Percentiles rank a stretch among this genome's conserved stretches.
phyloP scores from a whole-genome alignment of 1,140 invertebrate species.

The Phymorhynchus buccinoides region DNA sequence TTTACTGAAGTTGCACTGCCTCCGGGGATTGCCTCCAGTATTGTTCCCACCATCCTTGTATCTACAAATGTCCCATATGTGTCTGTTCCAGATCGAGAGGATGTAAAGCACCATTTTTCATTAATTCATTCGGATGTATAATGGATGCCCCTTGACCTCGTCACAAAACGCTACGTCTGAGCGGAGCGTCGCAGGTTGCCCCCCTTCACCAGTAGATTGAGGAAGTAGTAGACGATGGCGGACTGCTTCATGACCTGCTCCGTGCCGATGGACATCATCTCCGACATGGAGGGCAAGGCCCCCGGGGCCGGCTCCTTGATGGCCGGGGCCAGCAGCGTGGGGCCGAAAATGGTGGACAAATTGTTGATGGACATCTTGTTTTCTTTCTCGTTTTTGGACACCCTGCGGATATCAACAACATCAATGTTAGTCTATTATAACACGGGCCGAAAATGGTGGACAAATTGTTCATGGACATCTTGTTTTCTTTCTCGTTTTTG shows the following conservation, averaged over 20 bases:
- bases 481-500: conserved; percentile 61
- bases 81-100: no score
- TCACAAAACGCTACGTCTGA: neutral
- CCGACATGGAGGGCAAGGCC: conserved; percentile 76
- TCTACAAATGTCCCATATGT: no score
- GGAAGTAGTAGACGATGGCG: conserved; percentile 91
- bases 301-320: conserved; percentile 59
- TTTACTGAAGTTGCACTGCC: no score
- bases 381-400: conserved; percentile 55
- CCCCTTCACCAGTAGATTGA: conserved; percentile 76
- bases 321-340: conserved; percentile 70
- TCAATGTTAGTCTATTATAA: no score
- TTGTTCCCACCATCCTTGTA: no score
- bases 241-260: conserved; percentile 96
- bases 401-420: conserved; percentile 55
- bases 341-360: conserved; percentile 71
- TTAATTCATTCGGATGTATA: no score
- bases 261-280: conserved; percentile 88
- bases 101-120: neutral
- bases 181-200: conserved; percentile 60
- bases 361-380: conserved; percentile 72
- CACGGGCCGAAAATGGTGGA: conserved; percentile 72
- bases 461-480: conserved; percentile 70
- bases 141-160: no score
- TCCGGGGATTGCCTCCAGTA: no score